phyloP scores from a whole-genome alignment of 2,113 vertebrate species.

The Anolis carolinensis region DNA sequence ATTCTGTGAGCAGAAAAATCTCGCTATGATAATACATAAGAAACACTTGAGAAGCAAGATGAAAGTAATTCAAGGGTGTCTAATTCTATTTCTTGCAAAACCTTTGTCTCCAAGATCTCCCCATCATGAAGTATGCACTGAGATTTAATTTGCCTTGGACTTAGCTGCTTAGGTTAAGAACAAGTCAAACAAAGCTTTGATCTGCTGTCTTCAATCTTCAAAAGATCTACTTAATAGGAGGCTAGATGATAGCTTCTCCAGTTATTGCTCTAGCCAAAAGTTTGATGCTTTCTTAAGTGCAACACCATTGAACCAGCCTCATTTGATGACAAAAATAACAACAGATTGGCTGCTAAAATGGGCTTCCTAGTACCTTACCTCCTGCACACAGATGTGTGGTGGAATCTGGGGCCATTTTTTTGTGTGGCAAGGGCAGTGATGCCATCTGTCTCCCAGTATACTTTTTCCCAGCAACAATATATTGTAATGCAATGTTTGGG shows the following conservation, averaged over 20 bases:
- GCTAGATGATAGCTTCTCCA: neutral
- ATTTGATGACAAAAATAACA: neutral
- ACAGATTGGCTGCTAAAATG: neutral
- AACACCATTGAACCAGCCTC: neutral
- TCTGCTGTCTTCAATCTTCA: neutral
- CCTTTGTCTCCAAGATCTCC: conserved; percentile 2
- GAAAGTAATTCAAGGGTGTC: neutral
- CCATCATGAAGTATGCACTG: conserved; percentile 15
- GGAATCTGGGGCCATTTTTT: too few relatives aligned
- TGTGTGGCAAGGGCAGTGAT: too few relatives aligned
- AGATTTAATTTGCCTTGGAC: conserved; percentile 25
- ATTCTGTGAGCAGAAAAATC: neutral
- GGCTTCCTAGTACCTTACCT: too few relatives aligned
- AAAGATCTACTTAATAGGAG: neutral
- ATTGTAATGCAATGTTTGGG: too few relatives aligned
- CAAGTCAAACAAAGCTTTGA: conserved; percentile 29
- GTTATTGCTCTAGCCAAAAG: neutral
- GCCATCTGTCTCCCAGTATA: too few relatives aligned
- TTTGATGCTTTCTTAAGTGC: conserved; percentile 12
- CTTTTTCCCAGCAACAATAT: too few relatives aligned
- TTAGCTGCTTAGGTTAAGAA: neutral
- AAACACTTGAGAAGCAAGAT: neutral
- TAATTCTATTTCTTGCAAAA: neutral
- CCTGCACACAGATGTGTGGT: too few relatives aligned
- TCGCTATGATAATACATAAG: neutral